phyloP scores from a whole-genome alignment of 1,140 invertebrate species.

The Thaumatotibia leucotreta region DNA sequence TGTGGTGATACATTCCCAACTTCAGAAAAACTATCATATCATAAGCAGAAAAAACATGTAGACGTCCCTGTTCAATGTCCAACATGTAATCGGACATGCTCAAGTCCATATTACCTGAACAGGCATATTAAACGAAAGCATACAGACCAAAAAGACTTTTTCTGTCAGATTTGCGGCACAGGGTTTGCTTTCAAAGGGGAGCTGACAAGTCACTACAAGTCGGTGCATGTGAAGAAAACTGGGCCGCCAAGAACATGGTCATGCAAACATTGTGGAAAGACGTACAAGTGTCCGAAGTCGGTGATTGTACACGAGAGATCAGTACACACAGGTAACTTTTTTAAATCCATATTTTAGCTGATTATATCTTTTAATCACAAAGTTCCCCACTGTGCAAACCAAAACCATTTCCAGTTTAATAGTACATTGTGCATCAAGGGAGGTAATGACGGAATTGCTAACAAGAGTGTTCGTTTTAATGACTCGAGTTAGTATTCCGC shows the following conservation, averaged over 20 bases:
- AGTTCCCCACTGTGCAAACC: too few species aligned
- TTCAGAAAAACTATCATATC: conserved; percentile 41
- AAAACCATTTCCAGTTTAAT: too few species aligned
- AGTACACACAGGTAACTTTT: conserved; percentile 72
- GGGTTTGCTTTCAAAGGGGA: conserved; percentile 64
- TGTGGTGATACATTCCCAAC: conserved; percentile 54
- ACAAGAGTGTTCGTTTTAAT: too few species aligned
- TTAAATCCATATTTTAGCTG: too few species aligned
- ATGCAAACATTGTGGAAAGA: conserved; percentile 66
- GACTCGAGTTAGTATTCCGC: too few species aligned
- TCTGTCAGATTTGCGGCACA: conserved; percentile 57
- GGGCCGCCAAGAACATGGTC: conserved; percentile 45
- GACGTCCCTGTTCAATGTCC: conserved; percentile 46
- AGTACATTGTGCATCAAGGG: too few species aligned
- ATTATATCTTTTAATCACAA: too few species aligned
- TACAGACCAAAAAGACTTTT: conserved; percentile 46
- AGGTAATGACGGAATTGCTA: too few species aligned
- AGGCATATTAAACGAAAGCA: conserved; percentile 65
- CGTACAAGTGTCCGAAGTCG: conserved; percentile 63
- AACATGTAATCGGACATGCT: conserved; percentile 51
- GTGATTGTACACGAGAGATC: conserved; percentile 71
- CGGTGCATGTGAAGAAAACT: conserved; percentile 58
- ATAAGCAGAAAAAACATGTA: conserved; percentile 48
- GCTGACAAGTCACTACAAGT: conserved; percentile 52
- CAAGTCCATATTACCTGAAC: conserved; percentile 56